These are phyloP conservation scores for Paralvinella palmiformis DNA, from an alignment of 1,140 invertebrate species.

Conservation along the genomic window DNA sequence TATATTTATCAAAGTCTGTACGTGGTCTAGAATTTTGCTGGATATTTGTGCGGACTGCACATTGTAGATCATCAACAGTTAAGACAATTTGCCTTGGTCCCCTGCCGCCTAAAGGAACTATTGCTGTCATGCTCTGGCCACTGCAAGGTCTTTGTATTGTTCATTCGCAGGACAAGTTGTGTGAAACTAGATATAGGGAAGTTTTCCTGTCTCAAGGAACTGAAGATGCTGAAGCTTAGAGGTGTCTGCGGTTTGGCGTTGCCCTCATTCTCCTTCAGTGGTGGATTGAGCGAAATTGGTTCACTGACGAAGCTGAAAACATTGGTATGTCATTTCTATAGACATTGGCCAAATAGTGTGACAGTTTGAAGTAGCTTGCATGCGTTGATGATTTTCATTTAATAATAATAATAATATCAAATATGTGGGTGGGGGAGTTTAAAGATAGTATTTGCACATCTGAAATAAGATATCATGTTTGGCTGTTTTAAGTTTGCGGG, in stretches of 20 bases:
- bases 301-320: constrained; percentile 24
- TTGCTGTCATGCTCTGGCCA: no score
- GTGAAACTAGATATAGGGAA: constrained; percentile 27
- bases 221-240: constrained; percentile 26
- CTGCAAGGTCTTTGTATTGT: no score
- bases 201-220: constrained; percentile 22
- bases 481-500: not conserved
- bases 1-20: no score
- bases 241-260: constrained; percentile 26
- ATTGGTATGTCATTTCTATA: constrained; percentile 26
- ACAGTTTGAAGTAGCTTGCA: not conserved
- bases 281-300: constrained; percentile 25
- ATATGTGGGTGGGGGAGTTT: not conserved
- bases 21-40: no score
- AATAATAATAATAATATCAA: not conserved
- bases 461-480: not conserved
- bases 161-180: not conserved
- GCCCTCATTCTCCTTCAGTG: constrained; percentile 29
- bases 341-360: not conserved
- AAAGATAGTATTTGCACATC: not conserved
- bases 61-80: no score
- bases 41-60: no score
- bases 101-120: no score
- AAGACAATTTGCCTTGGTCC: no score
- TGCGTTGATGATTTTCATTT: not conserved